phyloP scores from a whole-genome alignment of 92 coral and sea anemone genomes.

The Desmophyllum pertusum region DNA sequence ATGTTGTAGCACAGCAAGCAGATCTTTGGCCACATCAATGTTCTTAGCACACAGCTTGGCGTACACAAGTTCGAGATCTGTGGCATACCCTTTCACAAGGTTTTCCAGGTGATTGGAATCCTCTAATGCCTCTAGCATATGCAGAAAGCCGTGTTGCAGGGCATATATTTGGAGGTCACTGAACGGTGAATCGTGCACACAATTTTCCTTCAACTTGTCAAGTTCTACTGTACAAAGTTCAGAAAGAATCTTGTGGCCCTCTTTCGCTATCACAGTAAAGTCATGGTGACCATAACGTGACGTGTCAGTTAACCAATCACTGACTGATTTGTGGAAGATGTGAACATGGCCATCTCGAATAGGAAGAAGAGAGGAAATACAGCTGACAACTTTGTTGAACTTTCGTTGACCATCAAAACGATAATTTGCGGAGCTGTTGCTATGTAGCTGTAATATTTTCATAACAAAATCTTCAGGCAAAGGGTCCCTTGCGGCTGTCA shows the following conservation, averaged over 20 bases:
- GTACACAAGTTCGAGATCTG: background rate
- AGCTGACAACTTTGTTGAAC: slow-evolving; percentile 5
- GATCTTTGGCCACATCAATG: slow-evolving; percentile 2
- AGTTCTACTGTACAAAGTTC: slow-evolving; percentile 29
- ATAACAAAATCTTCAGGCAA: slow-evolving; percentile 5
- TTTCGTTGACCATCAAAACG: background rate
- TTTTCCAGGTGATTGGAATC: background rate
- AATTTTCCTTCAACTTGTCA: slow-evolving; percentile 16
- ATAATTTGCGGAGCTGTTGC: background rate
- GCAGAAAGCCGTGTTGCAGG: slow-evolving; percentile 25
- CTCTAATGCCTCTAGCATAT: slow-evolving; percentile 3
- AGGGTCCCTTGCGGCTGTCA: slow-evolving; percentile 15
- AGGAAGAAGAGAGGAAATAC: slow-evolving; percentile 50
- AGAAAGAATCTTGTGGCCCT: slow-evolving; percentile 56
- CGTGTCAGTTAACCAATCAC: slow-evolving; percentile 45
- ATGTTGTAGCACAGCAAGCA: background rate
- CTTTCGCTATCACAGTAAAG: slow-evolving; percentile 35
- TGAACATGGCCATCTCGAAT: slow-evolving; percentile 35
- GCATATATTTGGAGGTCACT: slow-evolving; percentile 13
- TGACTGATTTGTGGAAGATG: slow-evolving; percentile 63
- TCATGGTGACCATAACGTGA: slow-evolving; percentile 17
- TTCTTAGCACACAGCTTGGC: too few relatives aligned
- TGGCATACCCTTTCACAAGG: background rate
- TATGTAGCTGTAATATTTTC: background rate
- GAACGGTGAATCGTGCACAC: background rate